phyloP scores from a whole-genome alignment of 2,113 vertebrate species.

The Corvus moneduloides region DNA sequence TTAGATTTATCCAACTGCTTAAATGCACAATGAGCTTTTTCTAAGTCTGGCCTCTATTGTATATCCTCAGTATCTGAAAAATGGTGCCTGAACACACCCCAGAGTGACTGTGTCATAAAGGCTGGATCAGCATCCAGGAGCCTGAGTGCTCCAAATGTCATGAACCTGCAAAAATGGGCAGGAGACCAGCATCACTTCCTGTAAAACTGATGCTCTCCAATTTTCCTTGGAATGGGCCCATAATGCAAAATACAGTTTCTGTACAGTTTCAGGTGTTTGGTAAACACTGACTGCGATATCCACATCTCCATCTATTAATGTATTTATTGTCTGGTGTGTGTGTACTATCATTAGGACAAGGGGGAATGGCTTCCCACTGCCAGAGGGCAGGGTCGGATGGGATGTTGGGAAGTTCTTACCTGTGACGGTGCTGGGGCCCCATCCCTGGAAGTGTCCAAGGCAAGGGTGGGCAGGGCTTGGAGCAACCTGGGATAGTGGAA shows the following conservation, averaged over 20 bases:
- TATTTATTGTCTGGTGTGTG: not conserved
- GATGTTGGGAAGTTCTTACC: not conserved
- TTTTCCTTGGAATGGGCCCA: not conserved
- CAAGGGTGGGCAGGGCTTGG: fast-evolving
- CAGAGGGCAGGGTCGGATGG: not conserved
- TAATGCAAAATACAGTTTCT: not conserved
- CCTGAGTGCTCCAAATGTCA: not conserved
- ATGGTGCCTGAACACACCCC: not conserved
- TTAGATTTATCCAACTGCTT: not conserved
- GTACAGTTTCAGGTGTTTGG: not conserved
- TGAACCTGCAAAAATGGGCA: not conserved
- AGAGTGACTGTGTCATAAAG: fast-evolving
- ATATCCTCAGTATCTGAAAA: not conserved
- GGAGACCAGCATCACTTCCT: not conserved
- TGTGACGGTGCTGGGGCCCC: too few species aligned
- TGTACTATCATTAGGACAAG: not conserved
- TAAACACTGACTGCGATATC: not conserved
- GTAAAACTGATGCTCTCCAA: not conserved
- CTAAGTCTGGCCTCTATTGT: not conserved
- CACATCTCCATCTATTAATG: not conserved
- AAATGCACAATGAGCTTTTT: not conserved
- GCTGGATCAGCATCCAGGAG: not conserved
- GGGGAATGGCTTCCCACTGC: not conserved
- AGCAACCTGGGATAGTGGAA: not conserved
- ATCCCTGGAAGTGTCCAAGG: not conserved